These are phyloP conservation scores for Drosophila busckii DNA, from an alignment of 1,140 invertebrate genomes.

Conservation along the genomic window DNA sequence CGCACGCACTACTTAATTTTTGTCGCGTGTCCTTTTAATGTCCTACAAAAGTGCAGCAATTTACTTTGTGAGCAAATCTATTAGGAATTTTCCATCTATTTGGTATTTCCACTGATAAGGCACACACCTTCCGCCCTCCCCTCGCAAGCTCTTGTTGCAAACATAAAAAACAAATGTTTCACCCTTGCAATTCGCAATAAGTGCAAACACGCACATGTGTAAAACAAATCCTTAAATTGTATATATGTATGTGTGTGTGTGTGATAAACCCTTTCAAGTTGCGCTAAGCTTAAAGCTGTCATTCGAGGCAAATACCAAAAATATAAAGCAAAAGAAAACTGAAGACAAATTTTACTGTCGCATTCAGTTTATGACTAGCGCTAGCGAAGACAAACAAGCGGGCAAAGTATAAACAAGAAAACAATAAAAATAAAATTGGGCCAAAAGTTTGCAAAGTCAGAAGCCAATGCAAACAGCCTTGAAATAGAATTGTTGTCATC, in stretches of 20 bases:
- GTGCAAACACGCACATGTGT: no score
- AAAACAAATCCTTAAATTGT: no score
- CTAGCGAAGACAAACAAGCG: no score
- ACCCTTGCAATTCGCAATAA: no score
- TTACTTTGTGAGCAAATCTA: conserved; percentile 15
- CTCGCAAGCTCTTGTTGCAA: no score
- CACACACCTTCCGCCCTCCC: no score
- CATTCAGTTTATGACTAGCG: conserved; percentile 48
- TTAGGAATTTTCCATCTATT: background rate
- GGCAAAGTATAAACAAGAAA: conserved; percentile 47
- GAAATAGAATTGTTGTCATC: background rate
- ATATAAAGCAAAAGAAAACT: conserved; percentile 39
- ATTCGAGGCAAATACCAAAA: conserved; percentile 34
- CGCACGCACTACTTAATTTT: conserved; percentile 66
- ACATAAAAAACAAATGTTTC: no score
- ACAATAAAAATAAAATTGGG: conserved; percentile 18
- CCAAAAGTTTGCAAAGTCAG: conserved; percentile 27
- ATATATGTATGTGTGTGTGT: no score
- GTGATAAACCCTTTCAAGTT: no score
- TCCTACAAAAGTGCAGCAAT: conserved; percentile 59
- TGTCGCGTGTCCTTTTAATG: conserved; percentile 63
- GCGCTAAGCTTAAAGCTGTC: conserved; percentile 16
- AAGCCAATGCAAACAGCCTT: conserved; percentile 40
- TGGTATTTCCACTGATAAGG: conserved; percentile 20
- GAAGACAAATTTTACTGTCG: conserved; percentile 57